phyloP scores from a whole-genome alignment of 1,140 invertebrate species.

The Drosophila ohnishii region DNA sequence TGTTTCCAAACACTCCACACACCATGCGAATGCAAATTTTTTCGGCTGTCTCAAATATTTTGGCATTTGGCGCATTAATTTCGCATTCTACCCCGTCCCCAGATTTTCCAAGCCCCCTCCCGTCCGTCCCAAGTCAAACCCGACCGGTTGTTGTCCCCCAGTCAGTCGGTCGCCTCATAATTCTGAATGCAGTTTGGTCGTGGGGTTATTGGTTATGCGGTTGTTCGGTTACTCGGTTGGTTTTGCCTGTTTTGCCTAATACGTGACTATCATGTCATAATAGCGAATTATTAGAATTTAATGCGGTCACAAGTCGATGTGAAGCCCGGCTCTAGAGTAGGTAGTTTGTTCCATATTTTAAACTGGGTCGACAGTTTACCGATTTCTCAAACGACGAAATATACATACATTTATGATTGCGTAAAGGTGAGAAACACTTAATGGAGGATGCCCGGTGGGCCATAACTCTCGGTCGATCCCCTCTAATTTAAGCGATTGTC shows the following conservation, averaged over 20 bases:
- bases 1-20: conserved; percentile 23
- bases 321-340: conserved; percentile 18
- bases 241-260: conserved; percentile 65
- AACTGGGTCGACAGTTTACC: conserved; percentile 38
- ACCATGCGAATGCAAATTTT: conserved; percentile 71
- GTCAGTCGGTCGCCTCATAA: conserved; percentile 70
- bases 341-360: conserved; percentile 22
- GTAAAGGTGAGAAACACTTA: conserved; percentile 58
- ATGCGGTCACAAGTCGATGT: conserved; percentile 54
- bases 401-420: conserved; percentile 10
- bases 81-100: conserved; percentile 41
- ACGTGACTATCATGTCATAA: conserved; percentile 81
- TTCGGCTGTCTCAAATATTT: conserved; percentile 67
- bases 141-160: conserved; percentile 54
- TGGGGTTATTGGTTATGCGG: conserved; percentile 40
- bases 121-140: conserved; percentile 3
- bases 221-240: conserved; percentile 41
- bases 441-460: conserved; percentile 23
- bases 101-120: conserved; percentile 1
- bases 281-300: conserved; percentile 82
- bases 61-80: conserved; percentile 79
- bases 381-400: conserved; percentile 8
- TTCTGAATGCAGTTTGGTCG: conserved; percentile 68
- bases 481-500: conserved; percentile 28
- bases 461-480: conserved; percentile 1